Evolutionary conservation across 2,113 vertebrate genomes (phyloP), one percentile per base, ranked within the genome.

Genomic region (Heptranchias perlo): DNA sequence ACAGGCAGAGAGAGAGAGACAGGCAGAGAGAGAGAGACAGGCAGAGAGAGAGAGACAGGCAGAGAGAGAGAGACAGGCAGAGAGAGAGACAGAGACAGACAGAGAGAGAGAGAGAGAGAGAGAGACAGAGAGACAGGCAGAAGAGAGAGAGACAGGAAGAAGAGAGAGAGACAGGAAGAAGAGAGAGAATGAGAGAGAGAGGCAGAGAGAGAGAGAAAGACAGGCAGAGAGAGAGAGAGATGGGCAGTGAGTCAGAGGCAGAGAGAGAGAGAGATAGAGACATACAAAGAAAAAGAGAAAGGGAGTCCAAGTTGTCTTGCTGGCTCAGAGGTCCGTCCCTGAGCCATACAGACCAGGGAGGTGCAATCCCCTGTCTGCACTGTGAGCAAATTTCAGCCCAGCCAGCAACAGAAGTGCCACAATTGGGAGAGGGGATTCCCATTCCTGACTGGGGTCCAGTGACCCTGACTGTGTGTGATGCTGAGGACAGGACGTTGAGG

Each of bases 91-190:
- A 94, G 96, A 96, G 96, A 96, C n/a, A 96, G 93, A 96, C 97
- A 96, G 96, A 93, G 96, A 96, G 96, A 96, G 96, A 96, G 96
- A 97, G 97, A 97, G 97, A 96, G 96, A 97, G 93, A 97, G 96
- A 97, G 96, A 96, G 96, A 96, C 96, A 96, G 97, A 96, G 96
- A 97, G 97, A 97, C 96, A 96, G 96, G 96, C 96, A 97, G 96
- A 96, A 23, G 61, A 47, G 65, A 58, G 14, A 65, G 52, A 54
- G 52, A 54, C n/a, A 11, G 39, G 39, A 25, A 52, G 4, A 4
- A 82, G n/a, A 39, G 35, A 95, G 73, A 76, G 52, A 8, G 69
- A 67, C 97, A n/a, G n/a, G n/a, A n/a, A n/a, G n/a, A n/a, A 96
- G 97, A 96, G 5, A 97, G 97, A 97, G 97, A 97, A 67, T 97